Conservation (phyloP, 2,797 vertebrate species). For the Cyclura pinguis region DNA sequence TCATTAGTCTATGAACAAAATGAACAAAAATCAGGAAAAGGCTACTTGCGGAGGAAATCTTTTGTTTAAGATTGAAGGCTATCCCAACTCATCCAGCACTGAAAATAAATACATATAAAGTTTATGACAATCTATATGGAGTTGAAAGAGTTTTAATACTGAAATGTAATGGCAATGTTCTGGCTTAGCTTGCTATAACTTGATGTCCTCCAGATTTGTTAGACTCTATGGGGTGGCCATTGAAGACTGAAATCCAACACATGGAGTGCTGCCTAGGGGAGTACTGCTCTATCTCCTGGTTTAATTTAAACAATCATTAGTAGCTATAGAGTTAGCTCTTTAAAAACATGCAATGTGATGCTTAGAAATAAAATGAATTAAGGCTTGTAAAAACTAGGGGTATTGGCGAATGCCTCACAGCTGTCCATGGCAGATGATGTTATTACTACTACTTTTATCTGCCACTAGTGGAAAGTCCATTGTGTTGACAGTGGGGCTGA, state of each 20-base stretch:
- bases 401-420: neutral
- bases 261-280: too few species aligned
- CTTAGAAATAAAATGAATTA: neutral
- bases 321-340: neutral
- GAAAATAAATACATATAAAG: neutral
- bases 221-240: too few species aligned
- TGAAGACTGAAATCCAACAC: too few species aligned
- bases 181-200: neutral
- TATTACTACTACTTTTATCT: neutral
- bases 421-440: neutral
- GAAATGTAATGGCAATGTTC: neutral
- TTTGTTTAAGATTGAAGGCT: neutral
- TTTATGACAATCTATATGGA: neutral
- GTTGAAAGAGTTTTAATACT: neutral
- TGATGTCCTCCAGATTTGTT: too few species aligned
- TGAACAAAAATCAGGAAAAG: neutral
- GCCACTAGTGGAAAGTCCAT: neutral
- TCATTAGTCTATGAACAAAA: neutral
- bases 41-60: neutral
- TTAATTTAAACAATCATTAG: neutral
- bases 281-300: neutral
- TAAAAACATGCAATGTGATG: neutral
- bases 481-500: neutral
- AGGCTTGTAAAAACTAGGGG: neutral
- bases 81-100: neutral